Evolutionary conservation across 2,888 invertebrate species (phyloP), one percentile per base, ranked within the genome.

Genomic region (Apamea anceps): DNA sequence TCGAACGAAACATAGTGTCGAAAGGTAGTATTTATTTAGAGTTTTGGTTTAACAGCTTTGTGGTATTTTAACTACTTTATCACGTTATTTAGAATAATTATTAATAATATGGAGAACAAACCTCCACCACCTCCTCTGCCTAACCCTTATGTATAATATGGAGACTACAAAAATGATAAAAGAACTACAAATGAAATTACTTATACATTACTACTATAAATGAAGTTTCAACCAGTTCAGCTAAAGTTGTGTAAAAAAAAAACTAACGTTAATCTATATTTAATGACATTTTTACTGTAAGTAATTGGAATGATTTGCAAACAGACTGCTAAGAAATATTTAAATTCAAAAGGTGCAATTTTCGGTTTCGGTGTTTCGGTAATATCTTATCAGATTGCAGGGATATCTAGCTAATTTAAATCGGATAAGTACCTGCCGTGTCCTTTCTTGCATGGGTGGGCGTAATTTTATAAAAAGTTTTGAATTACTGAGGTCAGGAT

Each of bases 391-490:
- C 12, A 42, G 18, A 60, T 80, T 67, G n/a, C 25, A 62, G 42
- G 21, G 72, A 76, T 73, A 70, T 80, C 42, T 45, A 25, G 28
- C 21, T 75, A 72, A 84, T 80, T 81, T 48, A 63, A 85, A 75
- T 73, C 74, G 78, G 75, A 79, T 79, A n/a, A n/a, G n/a, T n/a
- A 65, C 45, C 18, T 48, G 65, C 0, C 65, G 42, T 15, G 21
- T 28, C 79, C 72, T 37, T 85, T 63, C 7, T 63, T 70, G 75
- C 76, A 48, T 71, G 76, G 15, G 1, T 25, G 45, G 21, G 54
- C 42, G 42, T 78, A 78, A 78, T 83, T 79, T 79, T 72, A 68
- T 63, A 54, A 81, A 72, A 83, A 79, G 63, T 75, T 80, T 85
- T 75, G 48, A 81, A 87, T 79, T 81, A 75, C 68, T 48, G 25